phyloP scores from a whole-genome alignment of 2,113 vertebrate genomes.

The Mesitornis unicolor region DNA sequence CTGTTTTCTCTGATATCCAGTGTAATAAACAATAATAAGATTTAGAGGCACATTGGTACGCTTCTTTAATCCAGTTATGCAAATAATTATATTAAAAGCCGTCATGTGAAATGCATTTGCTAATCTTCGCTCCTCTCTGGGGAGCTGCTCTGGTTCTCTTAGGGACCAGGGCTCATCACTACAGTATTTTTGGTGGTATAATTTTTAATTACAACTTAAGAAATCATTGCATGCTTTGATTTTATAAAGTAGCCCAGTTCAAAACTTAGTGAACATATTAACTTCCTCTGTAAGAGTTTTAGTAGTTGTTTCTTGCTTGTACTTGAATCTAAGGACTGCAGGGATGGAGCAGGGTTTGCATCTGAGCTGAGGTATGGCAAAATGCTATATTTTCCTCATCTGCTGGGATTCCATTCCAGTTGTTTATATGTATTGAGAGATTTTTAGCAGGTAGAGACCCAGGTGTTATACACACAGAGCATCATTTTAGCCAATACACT shows the following conservation, averaged over 20 bases:
- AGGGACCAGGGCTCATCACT: background rate
- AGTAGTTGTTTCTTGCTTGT: background rate
- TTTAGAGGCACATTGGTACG: background rate
- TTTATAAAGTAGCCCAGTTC: background rate
- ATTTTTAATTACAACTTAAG: background rate
- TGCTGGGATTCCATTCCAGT: background rate
- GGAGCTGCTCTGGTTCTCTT: background rate
- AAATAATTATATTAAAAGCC: slow-evolving; percentile 10
- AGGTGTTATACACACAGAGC: background rate
- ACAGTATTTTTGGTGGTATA: background rate
- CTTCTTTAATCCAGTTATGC: slow-evolving; percentile 30
- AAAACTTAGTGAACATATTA: background rate
- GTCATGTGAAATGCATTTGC: background rate
- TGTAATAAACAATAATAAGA: slow-evolving; percentile 29
- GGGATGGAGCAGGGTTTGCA: no score
- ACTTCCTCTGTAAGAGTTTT: background rate
- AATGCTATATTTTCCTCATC: background rate
- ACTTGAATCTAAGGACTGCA: background rate
- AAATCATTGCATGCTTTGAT: background rate
- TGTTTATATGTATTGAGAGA: background rate
- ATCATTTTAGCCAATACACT: background rate
- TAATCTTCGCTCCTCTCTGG: background rate
- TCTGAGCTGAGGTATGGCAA: background rate
- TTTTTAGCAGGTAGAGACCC: background rate
- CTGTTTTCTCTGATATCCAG: background rate